These are phyloP conservation scores for Loris lydekkerianus DNA, from an alignment of 2,797 vertebrate genomes.

Conservation along the genomic window DNA sequence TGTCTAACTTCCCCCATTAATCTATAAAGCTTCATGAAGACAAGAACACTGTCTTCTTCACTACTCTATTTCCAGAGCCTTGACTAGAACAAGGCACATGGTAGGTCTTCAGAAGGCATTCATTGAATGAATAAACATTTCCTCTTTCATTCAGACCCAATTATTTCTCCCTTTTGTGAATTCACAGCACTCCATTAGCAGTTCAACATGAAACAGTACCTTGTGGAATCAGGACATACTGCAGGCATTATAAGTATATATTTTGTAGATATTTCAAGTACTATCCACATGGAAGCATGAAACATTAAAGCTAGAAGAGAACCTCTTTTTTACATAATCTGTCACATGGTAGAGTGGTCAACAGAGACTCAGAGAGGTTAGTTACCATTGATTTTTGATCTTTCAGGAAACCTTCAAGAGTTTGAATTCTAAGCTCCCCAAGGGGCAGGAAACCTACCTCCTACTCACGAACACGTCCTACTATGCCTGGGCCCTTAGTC, in stretches of 20 bases:
- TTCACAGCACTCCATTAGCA: not conserved
- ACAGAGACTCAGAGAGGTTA: constrained; percentile 28
- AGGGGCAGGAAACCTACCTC: not conserved
- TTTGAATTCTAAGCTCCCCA: not conserved
- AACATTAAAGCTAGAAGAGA: not conserved
- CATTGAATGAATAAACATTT: not conserved
- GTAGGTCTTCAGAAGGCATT: not conserved
- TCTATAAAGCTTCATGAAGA: constrained; percentile 26
- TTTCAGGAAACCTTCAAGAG: constrained; percentile 7
- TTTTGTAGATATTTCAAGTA: not conserved
- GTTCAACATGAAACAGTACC: not conserved
- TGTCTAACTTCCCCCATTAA: not conserved
- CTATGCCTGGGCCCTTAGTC: not conserved
- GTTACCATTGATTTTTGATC: not conserved
- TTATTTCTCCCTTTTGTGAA: constrained; percentile 19
- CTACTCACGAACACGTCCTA: not conserved
- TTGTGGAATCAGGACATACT: not conserved
- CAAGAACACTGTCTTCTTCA: constrained; percentile 19
- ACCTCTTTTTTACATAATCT: constrained; percentile 19
- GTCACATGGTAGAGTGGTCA: not conserved
- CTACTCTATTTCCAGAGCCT: not conserved
- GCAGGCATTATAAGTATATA: not conserved
- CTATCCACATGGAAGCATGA: constrained; percentile 6
- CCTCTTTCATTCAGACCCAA: constrained; percentile 9
- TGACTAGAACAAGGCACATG: not conserved